These are phyloP conservation scores for Microcebus lehilahytsara DNA, from an alignment of 2,113 vertebrate species.

Conservation along the genomic window DNA sequence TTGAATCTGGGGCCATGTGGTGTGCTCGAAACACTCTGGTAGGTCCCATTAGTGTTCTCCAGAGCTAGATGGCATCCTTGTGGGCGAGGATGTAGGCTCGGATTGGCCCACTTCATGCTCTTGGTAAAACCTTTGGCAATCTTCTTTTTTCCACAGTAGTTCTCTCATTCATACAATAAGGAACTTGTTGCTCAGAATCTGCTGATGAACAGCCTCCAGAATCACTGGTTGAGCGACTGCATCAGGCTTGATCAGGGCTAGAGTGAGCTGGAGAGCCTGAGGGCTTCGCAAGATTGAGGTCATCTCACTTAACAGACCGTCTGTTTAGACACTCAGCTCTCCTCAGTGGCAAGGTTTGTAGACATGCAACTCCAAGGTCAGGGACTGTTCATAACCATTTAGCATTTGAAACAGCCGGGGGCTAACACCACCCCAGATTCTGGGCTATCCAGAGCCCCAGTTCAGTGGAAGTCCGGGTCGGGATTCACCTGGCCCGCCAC, in stretches of 20 bases:
- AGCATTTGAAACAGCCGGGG: too few relatives aligned
- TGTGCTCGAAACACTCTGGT: conserved; percentile 94
- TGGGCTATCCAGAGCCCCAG: too few relatives aligned
- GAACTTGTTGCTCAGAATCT: conserved; percentile 90
- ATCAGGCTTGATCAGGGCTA: conserved; percentile 94
- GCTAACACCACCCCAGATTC: too few relatives aligned
- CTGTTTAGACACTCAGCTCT: neutral
- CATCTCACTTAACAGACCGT: conserved; percentile 39
- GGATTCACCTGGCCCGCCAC: too few relatives aligned
- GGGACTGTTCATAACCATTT: neutral
- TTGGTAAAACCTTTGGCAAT: conserved; percentile 91
- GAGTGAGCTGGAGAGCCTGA: conserved; percentile 91
- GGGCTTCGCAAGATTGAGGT: neutral
- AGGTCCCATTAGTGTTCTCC: conserved; percentile 96
- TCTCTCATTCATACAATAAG: conserved; percentile 89
- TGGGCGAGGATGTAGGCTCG: conserved; percentile 94
- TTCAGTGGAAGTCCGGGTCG: too few relatives aligned
- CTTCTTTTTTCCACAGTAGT: conserved; percentile 86
- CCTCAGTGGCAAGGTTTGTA: neutral
- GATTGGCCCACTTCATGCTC: conserved; percentile 95
- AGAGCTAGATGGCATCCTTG: conserved; percentile 89
- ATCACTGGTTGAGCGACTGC: conserved; percentile 94
- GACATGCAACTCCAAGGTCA: neutral
- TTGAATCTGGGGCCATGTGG: conserved; percentile 85
- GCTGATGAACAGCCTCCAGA: conserved; percentile 91